Percentiles rank a stretch among this genome's conserved stretches.
Evolutionary conservation across 2,888 invertebrate species (phyloP).

Genomic region (Dynastes hyllus): DNA sequence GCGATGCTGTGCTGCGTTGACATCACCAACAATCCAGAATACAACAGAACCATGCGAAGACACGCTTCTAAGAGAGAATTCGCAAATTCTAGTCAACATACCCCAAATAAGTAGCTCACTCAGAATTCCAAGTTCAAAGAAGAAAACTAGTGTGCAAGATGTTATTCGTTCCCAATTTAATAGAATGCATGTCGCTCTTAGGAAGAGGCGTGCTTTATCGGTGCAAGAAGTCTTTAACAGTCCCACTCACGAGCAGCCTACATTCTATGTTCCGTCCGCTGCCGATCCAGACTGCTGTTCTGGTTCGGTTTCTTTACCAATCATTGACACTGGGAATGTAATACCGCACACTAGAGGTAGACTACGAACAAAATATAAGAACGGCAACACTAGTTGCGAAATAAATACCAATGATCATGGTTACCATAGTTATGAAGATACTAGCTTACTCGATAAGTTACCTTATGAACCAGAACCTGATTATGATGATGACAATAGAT

Average conservation of each 20-base stretch:
- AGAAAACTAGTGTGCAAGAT: constrained; percentile 76
- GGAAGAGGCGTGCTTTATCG: constrained; percentile 79
- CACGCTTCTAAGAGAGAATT: constrained; percentile 74
- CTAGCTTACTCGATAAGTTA: constrained; percentile 63
- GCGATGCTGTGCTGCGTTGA: constrained; percentile 77
- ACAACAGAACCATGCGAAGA: constrained; percentile 72
- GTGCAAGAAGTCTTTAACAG: constrained; percentile 79
- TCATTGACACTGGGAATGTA: constrained; percentile 50
- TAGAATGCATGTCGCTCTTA: constrained; percentile 80
- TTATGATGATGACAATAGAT: constrained; percentile 64
- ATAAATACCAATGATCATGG: constrained; percentile 61
- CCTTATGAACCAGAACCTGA: constrained; percentile 70
- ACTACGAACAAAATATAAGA: constrained; percentile 56
- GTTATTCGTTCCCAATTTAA: constrained; percentile 79
- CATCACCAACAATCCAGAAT: constrained; percentile 73
- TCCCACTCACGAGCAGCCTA: constrained; percentile 72
- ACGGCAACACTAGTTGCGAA: constrained; percentile 46
- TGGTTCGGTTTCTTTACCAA: constrained; percentile 60
- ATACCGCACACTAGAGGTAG: constrained; percentile 55
- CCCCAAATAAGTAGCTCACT: constrained; percentile 70
- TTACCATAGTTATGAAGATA: constrained; percentile 66
- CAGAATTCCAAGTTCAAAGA: constrained; percentile 69
- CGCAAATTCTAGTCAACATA: constrained; percentile 69
- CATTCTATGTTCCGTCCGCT: constrained; percentile 83
- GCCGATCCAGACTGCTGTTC: constrained; percentile 54